Evolutionary conservation across 2,888 invertebrate species (phyloP).

Genomic region (Brachycybe producta): DNA sequence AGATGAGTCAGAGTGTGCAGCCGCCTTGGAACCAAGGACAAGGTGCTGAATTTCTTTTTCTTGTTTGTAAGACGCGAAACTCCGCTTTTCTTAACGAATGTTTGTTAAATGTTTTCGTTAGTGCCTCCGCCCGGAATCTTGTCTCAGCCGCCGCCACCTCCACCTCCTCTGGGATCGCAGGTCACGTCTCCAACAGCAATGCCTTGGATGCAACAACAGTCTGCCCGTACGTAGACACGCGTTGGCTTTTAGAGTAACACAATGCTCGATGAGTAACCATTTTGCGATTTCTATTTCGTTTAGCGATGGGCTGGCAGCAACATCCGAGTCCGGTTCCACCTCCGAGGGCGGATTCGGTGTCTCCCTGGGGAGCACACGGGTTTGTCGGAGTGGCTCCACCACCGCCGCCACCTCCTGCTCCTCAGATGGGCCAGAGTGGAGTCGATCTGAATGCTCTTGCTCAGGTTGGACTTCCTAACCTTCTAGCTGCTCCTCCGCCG

Average conservation of each 20-base stretch:
- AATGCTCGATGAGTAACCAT: not conserved
- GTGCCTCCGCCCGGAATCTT: slow-evolving; percentile 35
- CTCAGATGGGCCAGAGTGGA: slow-evolving; percentile 11
- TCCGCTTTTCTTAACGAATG: not conserved
- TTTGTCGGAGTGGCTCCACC: slow-evolving; percentile 25
- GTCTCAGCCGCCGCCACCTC: slow-evolving; percentile 27
- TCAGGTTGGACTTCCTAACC: slow-evolving; percentile 38
- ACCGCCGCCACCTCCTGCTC: slow-evolving; percentile 23
- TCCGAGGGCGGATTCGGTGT: slow-evolving; percentile 31
- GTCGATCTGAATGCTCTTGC: slow-evolving; percentile 34
- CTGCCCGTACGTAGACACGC: not conserved
- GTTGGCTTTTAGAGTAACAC: not conserved
- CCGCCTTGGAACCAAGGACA: slow-evolving; percentile 18
- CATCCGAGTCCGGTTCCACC: slow-evolving; percentile 44
- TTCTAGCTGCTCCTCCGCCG: slow-evolving; percentile 54
- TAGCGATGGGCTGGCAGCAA: slow-evolving; percentile 25
- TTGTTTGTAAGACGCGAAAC: slow-evolving; percentile 9
- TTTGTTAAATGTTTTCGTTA: not conserved
- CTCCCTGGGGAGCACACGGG: slow-evolving; percentile 21
- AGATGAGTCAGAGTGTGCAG: slow-evolving; percentile 13
- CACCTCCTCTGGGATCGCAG: slow-evolving; percentile 12
- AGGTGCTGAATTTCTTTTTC: slow-evolving; percentile 22
- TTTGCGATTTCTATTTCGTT: not conserved
- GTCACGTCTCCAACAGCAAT: no score
- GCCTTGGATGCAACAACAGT: slow-evolving; percentile 19